Evolutionary conservation across 2,888 invertebrate species (phyloP), one percentile per base, ranked within the genome.

Genomic region (Drosophila lutescens): DNA sequence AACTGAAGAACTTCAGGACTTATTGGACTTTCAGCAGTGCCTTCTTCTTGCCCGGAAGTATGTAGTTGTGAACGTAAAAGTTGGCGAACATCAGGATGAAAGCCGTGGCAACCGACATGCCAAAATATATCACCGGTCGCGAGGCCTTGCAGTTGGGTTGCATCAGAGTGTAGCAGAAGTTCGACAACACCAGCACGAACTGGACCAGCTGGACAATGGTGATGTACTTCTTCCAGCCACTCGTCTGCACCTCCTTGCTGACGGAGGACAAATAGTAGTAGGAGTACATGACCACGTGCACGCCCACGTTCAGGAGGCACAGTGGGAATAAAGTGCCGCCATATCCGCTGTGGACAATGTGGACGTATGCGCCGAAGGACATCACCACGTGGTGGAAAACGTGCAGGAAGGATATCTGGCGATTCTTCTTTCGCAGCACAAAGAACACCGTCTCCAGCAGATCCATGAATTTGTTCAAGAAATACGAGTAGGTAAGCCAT

Each of bases 361-460:
- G 2, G 1, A 34, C 0, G 17, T 49, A 49, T 2, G 13, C 34
- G 17, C 49, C 49, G 0, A 32, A 1, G 34, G 55, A 41, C 84
- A 83, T 74, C 2, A 23, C 7, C 1, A 67, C n/a, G 12, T 79
- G 79, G 55, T 79, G 79, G n/a, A 63, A 43, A 4, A 79, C 65
- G 62, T 79, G 79, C n/a, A 83, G 57, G 1, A 32, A 10, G 13
- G 79, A 57, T 15, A 79, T 58, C 26, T 79, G 79, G 7, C 67
- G 60, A 17, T 62, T 49, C 40, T 77, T 80, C 59, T 80, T 80
- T 12, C 86, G 62, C 0, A 80, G 69, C 23, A 80, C 79, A 41
- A 79, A 74, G 38, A 83, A 83, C 1, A 80, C n/a, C 0, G 84
- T 79, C 40, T 83, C 79, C 46, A 65, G 1, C 9, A 79, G 34